These are phyloP conservation scores for Martes martes DNA, from an alignment of 2,113 vertebrate genomes.

Conservation along the genomic window DNA sequence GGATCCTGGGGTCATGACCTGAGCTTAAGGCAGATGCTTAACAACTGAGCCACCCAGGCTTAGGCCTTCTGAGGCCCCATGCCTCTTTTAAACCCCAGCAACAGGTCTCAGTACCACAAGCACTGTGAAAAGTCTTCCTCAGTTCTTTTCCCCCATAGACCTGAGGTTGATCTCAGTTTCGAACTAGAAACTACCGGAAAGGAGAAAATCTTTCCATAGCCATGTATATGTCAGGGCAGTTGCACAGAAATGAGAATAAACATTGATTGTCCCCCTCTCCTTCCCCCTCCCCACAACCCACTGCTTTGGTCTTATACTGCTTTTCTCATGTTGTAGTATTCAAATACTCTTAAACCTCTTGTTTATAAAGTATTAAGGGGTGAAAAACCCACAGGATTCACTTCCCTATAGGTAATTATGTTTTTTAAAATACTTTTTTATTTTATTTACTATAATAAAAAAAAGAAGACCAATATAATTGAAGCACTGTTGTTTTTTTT, in stretches of 20 bases:
- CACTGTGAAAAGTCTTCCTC: neutral
- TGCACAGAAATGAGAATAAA: neutral
- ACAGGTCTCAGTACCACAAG: neutral
- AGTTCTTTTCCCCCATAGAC: neutral
- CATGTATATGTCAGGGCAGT: neutral
- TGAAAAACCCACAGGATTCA: neutral
- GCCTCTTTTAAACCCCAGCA: neutral
- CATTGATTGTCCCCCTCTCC: neutral
- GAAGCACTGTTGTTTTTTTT: neutral
- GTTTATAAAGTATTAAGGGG: neutral
- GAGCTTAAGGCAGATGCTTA: no score
- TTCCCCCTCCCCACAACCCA: neutral
- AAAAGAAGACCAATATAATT: neutral
- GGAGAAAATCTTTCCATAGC: neutral
- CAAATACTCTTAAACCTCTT: neutral
- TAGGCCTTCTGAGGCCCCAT: neutral
- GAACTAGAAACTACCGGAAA: neutral
- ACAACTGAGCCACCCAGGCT: no score
- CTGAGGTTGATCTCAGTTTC: neutral
- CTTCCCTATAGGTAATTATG: neutral
- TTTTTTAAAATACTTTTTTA: neutral
- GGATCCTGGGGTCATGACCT: no score
- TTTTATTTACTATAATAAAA: slow-evolving; percentile 5
- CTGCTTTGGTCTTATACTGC: neutral
- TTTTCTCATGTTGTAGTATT: neutral